phyloP scores from a whole-genome alignment of 2,113 vertebrate genomes.

The Lipophrys pholis region DNA sequence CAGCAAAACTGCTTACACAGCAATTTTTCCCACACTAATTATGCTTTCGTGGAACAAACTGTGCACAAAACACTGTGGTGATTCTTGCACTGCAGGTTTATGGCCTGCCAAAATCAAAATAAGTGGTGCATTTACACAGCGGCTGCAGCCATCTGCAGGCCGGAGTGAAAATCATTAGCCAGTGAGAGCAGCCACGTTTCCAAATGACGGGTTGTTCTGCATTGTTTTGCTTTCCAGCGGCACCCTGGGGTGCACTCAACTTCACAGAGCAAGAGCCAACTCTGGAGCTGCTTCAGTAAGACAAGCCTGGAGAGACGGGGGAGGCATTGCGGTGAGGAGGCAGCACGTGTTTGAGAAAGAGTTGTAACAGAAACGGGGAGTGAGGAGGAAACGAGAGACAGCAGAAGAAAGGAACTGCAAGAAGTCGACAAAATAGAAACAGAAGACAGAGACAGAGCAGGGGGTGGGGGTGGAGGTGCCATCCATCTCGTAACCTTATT shows the following conservation, averaged over 20 bases:
- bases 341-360: conserved; percentile 22
- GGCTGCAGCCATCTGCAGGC: conserved; percentile 24
- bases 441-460: conserved; percentile 15
- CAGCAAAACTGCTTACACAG: no score
- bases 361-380: conserved; percentile 32
- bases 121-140: conserved; percentile 3
- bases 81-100: background rate
- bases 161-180: conserved; percentile 53
- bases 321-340: conserved; percentile 19
- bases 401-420: background rate
- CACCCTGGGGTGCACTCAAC: conserved; percentile 59
- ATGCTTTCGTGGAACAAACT: no score
- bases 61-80: background rate
- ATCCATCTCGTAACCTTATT: conserved; percentile 55
- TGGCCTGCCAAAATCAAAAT: background rate
- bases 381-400: conserved; percentile 29
- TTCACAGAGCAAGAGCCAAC: conserved; percentile 31
- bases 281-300: conserved; percentile 41
- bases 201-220: conserved; percentile 61
- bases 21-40: no score
- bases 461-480: background rate
- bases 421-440: background rate
- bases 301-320: conserved; percentile 33
- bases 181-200: conserved; percentile 31
- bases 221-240: conserved; percentile 57